Evolutionary conservation across 1,140 invertebrate species (phyloP), one percentile per base, ranked within the genome.

Genomic region (Drosophila leontia): DNA sequence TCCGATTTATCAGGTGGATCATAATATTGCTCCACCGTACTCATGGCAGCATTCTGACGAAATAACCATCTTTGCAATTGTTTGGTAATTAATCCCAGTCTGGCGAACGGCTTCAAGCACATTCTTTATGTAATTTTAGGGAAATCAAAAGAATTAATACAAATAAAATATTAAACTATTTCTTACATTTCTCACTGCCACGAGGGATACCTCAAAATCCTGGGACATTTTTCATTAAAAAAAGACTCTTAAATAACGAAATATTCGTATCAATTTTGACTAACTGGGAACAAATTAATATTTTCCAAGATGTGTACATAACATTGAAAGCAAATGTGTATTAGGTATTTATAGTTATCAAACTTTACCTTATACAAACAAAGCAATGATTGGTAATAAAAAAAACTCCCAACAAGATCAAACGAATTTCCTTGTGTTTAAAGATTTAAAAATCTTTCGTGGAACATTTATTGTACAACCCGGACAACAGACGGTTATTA

Each of bases 1-100:
- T 86, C 82, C 2, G 82, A 85, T 32, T 86, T 85, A 13, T 85
- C 78, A 0, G 82, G 82, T 7, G 26, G 2, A 0, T 85, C 82
- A n/a, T 64, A 55, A 53, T 76, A 75, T 15, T 64, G 42, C 7
- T 75, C 47, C 13, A 29, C 67, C 13, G 47, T 70, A 51, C 44
- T 35, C 50, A 71, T 6, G 11, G 41, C 19, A 3, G 42, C 37
- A 3, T 44, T 15, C 3, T 15, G 65, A 3, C 61, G 53, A 19
- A 35, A 32, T 6, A 65, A 12, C 63, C 63, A 77, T 7, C 65
- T 72, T 29, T 61, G 56, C 29, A 75, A 39, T 9, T 65, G 72
- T 5, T 59, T 84, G 1, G 29, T 17, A 0, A 77, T 26, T 26
- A 37, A 32, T 7, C 37, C 42, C 12, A 80, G 13, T 13, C 55